phyloP scores from a whole-genome alignment of 2,113 vertebrate species.

The Perccottus glenii region DNA sequence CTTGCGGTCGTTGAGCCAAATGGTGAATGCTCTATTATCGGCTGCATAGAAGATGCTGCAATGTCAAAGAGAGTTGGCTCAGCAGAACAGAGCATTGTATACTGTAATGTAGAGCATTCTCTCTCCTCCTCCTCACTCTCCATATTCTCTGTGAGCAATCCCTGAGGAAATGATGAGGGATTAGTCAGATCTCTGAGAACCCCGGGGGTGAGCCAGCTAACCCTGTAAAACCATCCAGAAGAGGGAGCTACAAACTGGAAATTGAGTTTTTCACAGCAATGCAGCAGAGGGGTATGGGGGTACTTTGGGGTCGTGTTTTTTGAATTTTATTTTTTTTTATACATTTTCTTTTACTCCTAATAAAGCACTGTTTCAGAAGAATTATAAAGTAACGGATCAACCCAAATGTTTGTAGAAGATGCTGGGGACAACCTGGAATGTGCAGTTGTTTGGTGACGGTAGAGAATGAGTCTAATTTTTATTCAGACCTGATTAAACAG shows the following conservation, averaged over 20 bases:
- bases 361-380: constrained; percentile 15
- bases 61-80: constrained; percentile 64
- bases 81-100: constrained; percentile 52
- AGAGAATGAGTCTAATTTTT: neutral
- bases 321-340: no score
- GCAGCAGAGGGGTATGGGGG: constrained; percentile 45
- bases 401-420: constrained; percentile 10
- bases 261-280: constrained; percentile 18
- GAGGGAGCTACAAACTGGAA: constrained; percentile 41
- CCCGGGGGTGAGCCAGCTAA: constrained; percentile 45
- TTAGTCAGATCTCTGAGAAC: constrained; percentile 56
- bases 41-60: constrained; percentile 55
- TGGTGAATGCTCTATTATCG: constrained; percentile 36
- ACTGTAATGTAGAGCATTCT: constrained; percentile 42
- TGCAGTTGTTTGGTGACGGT: neutral
- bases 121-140: neutral
- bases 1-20: constrained; percentile 44
- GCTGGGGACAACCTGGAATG: constrained; percentile 6
- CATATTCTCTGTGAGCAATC: constrained; percentile 44
- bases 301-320: constrained; percentile 30
- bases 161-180: constrained; percentile 48
- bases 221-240: constrained; percentile 38
- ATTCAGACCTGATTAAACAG: neutral
- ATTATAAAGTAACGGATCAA: neutral
- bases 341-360: constrained; percentile 19